Conservation (phyloP, 2,797 vertebrate genomes). For the Chelon labrosus region DNA sequence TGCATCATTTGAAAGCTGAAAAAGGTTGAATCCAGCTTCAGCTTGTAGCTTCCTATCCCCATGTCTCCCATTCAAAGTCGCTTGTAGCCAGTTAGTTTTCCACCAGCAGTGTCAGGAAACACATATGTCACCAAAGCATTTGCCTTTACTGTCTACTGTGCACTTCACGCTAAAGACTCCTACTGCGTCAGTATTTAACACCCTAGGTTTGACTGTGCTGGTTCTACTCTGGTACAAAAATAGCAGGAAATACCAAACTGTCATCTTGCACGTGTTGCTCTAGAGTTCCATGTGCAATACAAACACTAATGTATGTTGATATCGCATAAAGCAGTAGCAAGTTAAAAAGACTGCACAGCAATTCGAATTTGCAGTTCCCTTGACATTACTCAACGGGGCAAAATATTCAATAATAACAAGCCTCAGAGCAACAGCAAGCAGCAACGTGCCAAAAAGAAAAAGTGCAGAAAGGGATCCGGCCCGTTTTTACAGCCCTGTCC, state of each 20-base stretch:
- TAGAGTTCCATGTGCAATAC: background rate
- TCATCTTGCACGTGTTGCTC: background rate
- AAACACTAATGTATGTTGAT: background rate
- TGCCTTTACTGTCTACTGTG: too few relatives aligned
- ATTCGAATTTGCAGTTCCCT: background rate
- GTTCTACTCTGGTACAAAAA: background rate
- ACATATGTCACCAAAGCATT: too few relatives aligned
- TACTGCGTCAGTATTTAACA: too few relatives aligned
- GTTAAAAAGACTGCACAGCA: background rate
- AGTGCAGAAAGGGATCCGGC: slow-evolving; percentile 8
- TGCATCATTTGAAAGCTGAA: too few relatives aligned
- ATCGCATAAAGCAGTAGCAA: background rate
- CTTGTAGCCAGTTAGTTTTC: too few relatives aligned
- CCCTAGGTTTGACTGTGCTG: too few relatives aligned
- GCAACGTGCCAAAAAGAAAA: slow-evolving; percentile 5
- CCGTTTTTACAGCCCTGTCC: slow-evolving; percentile 42
- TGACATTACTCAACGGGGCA: background rate
- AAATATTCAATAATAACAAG: background rate
- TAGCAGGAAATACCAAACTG: background rate
- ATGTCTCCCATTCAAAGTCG: too few relatives aligned
- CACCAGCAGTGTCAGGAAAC: too few relatives aligned
- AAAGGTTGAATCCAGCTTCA: too few relatives aligned
- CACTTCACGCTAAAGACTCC: too few relatives aligned
- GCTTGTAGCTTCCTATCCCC: too few relatives aligned
- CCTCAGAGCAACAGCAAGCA: background rate